A percentile compares a stretch with the other conserved stretches of the same genome.
These are phyloP conservation scores for Bufotes viridis DNA, from an alignment of 2,797 vertebrate genomes.

Conservation along the genomic window DNA sequence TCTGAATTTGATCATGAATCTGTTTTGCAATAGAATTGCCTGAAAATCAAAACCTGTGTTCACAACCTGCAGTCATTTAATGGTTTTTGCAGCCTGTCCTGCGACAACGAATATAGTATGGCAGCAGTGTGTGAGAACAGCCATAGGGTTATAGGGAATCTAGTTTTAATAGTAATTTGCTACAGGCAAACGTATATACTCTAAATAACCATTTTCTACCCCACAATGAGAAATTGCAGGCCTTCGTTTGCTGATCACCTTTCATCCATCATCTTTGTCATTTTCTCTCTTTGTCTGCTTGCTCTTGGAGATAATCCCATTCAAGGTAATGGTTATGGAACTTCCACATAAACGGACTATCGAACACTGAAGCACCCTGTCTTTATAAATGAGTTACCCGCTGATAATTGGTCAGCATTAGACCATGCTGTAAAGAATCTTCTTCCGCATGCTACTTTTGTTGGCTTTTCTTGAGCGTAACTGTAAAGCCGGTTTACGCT, in stretches of 20 bases:
- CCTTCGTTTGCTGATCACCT: slow-evolving; percentile 65
- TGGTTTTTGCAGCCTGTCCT: too few relatives aligned
- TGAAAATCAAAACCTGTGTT: too few relatives aligned
- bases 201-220: not conserved
- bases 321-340: slow-evolving; percentile 77
- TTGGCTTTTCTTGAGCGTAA: not conserved
- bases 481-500: not conserved
- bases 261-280: slow-evolving; percentile 71
- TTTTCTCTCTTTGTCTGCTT: slow-evolving; percentile 73
- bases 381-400: not conserved
- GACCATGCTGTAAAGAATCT: not conserved
- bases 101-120: not conserved
- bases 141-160: not conserved
- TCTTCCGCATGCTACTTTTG: not conserved
- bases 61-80: too few relatives aligned
- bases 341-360: too few relatives aligned
- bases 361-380: not conserved
- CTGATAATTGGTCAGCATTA: too few relatives aligned
- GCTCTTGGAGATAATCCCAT: slow-evolving; percentile 83
- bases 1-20: too few relatives aligned
- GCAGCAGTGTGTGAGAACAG: not conserved
- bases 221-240: not conserved
- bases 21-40: not conserved
- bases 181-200: not conserved
- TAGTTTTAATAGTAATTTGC: not conserved